Evolutionary conservation across 2,888 invertebrate species (phyloP), one percentile per base, ranked within the genome.

Genomic region (Creontiades dilutus): DNA sequence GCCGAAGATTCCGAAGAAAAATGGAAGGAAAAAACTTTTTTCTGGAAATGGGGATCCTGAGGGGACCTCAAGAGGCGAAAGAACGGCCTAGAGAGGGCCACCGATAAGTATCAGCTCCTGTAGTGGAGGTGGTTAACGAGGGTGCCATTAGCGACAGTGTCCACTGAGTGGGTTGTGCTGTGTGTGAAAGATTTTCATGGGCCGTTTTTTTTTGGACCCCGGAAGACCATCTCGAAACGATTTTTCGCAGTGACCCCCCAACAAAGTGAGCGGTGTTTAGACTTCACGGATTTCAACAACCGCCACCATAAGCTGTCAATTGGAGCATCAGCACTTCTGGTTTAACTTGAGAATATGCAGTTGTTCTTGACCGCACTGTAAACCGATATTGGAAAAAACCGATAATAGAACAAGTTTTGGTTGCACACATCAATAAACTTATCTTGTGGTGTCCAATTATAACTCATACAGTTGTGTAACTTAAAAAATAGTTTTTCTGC

Each of bases 91-190:
- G 23, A 23, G n/a, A n/a, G n/a, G 68, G 19, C 23, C 68, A 68
- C n/a, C 19, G 68, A 68, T 68, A 23, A 68, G 23, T 68, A 68
- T 68, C 68, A 12, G 68, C 68, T 68, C 23, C 23, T 13, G 19
- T 23, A 5, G 68, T 68, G 9, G 68, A 68, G 19, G 68, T 68
- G 68, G 68, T 23, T 68, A 68, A 68, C 68, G 68, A 68, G 68
- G 68, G 68, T 68, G 23, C 68, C 23, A 68, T 68, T 68, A 68
- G 68, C 68, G 68, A 68, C 68, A 68, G 19, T 61, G n/a, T 19
- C 16, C 61, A 19, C 19, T 4, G 61, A 9, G 61, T 61, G 61
- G 13, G 52, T 12, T 61, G 61, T 61, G 61, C n/a, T 19, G 19
- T 61, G 68, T 23, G 68, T 19, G 27, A 23, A 11, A 23, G 68